Percentiles rank a stretch among this genome's conserved stretches.
Evolutionary conservation across 2,797 vertebrate species (phyloP).

Genomic region (Sebastiscus tertius): DNA sequence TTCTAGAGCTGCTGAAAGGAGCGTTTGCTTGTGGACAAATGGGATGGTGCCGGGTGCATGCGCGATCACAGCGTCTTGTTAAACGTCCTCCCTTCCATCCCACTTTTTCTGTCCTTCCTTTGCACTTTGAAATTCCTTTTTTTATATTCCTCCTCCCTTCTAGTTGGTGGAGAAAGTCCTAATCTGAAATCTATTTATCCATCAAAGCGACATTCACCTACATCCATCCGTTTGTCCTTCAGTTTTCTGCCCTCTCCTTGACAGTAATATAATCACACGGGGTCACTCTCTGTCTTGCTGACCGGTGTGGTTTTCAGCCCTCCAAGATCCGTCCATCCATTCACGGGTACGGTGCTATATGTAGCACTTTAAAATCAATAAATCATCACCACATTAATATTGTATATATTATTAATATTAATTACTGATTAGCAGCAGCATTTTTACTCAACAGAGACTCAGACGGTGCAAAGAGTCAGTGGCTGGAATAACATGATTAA

Average conservation of each 20-base stretch:
- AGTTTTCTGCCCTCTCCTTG: neutral
- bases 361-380: slow-evolving; percentile 14
- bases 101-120: slow-evolving; percentile 25
- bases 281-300: slow-evolving; percentile 12
- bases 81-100: slow-evolving; percentile 5
- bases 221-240: slow-evolving; percentile 15
- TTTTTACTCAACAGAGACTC: neutral
- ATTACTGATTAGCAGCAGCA: neutral
- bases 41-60: slow-evolving; percentile 18
- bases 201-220: neutral
- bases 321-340: neutral
- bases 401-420: neutral
- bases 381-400: slow-evolving; percentile 1
- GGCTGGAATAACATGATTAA: neutral
- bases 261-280: slow-evolving; percentile 3
- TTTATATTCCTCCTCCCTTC: neutral
- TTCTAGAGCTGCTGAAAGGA: neutral
- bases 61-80: slow-evolving; percentile 36
- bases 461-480: neutral
- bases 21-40: neutral
- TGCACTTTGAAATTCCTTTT: neutral
- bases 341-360: neutral
- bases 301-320: neutral
- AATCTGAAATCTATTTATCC: too few species aligned
- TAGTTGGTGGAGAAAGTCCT: too few species aligned